phyloP scores from a whole-genome alignment of 1,140 invertebrate genomes.

The Temnothorax curvispinosus region DNA sequence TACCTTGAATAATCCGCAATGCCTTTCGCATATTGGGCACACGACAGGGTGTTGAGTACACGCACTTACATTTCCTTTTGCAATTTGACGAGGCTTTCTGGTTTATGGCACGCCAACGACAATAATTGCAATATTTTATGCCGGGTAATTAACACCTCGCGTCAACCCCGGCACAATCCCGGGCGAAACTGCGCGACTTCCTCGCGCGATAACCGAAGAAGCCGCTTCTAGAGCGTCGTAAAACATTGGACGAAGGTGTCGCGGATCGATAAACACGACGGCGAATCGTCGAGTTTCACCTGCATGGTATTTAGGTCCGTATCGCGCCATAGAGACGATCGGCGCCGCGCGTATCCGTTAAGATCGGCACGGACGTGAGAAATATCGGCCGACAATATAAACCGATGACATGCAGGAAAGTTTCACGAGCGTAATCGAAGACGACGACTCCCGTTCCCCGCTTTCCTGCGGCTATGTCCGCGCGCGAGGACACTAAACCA shows the following conservation, averaged over 20 bases:
- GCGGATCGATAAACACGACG: slow-evolving; percentile 46
- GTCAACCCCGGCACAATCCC: background rate
- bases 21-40: background rate
- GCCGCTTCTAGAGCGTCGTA: slow-evolving; percentile 14
- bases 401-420: slow-evolving; percentile 50
- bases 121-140: slow-evolving; percentile 56
- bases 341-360: slow-evolving; percentile 3
- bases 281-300: slow-evolving; percentile 46
- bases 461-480: background rate
- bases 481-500: background rate
- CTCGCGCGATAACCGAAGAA: background rate
- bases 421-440: slow-evolving; percentile 45
- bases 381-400: slow-evolving; percentile 58
- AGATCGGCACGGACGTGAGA: slow-evolving; percentile 26
- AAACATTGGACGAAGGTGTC: slow-evolving; percentile 45
- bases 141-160: slow-evolving; percentile 44
- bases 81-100: slow-evolving; percentile 6
- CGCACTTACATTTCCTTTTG: slow-evolving; percentile 19
- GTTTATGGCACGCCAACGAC: slow-evolving; percentile 20
- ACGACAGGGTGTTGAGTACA: background rate
- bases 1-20: background rate
- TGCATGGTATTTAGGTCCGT: slow-evolving; percentile 54
- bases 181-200: slow-evolving; percentile 14
- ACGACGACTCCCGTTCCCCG: slow-evolving; percentile 19
- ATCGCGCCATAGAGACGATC: slow-evolving; percentile 13